Base-by-base conservation (phyloP, 2,113 vertebrate species). In the Mirounga angustirostris region DNA sequence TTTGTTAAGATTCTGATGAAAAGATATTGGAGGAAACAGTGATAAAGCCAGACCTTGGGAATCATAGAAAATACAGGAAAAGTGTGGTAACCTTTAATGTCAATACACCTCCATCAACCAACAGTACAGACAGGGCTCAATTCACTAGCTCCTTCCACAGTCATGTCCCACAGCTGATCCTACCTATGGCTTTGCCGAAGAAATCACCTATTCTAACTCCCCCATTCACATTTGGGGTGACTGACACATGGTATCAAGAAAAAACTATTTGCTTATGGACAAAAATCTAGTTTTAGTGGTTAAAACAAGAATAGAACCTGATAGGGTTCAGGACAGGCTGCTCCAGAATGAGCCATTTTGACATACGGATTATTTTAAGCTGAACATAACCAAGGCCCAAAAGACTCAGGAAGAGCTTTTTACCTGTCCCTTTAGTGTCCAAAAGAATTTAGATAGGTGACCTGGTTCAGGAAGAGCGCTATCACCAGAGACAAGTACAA, bases 1-100 rank as follows among this genome's bases (percentile, higher is more conserved):
- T 88, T 84, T 54, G n/a, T 24, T 54, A 76, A 85, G 19, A 85
- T n/a, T 93, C 33, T 65, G 26, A 69, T 8, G n/a, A 67, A 80
- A 92, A 89, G n/a, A n/a, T 69, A 30, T 4, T 21, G 67, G 33
- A 67, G 56, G 14, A 94, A 56, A 74, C 1, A 58, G 22, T 59
- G 18, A 33, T 67, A 78, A 80, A 81, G 16, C 14, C 83, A 90
- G 22, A 94, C n/a, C 21, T 18, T 80, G 43, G 52, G 36, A 87
- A 80, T 69, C 80, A 82, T 3, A 69, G 59, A 73, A 4, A 93
- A 36, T 8, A 28, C 18, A n/a, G 9, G 30, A 26, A 63, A 89
- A 92, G 2, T 7, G 21, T 26, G 19, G 3, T 18, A 8, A 63
- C 0, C 2, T 76, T 54, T 87, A 12, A 43, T 1, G 9, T 18